phyloP scores from a whole-genome alignment of 2,113 vertebrate genomes.

The Cinclus mexicanus region DNA sequence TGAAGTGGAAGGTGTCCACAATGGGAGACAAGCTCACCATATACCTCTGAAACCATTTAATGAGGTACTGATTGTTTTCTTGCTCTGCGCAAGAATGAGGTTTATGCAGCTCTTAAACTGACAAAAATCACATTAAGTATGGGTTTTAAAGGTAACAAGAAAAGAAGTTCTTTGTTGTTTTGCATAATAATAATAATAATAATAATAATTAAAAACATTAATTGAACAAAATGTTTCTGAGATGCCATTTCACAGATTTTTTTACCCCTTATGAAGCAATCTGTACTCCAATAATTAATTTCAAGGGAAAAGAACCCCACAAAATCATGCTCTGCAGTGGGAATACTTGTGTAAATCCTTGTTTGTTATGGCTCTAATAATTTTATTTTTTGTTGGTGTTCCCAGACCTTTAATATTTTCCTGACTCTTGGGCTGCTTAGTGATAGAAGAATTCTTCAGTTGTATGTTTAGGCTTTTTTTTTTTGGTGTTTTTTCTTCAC shows the following conservation, averaged over 20 bases:
- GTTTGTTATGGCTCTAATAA: not conserved
- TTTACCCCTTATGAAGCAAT: not conserved
- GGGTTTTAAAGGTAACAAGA: not conserved
- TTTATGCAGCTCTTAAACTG: not conserved
- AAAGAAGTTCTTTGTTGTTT: not conserved
- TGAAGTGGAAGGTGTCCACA: not conserved
- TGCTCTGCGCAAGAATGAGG: not conserved
- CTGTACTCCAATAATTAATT: not conserved
- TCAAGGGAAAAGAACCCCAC: not conserved
- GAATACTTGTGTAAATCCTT: not conserved
- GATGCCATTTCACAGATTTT: not conserved
- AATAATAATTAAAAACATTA: not conserved
- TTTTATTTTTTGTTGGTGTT: accelerated
- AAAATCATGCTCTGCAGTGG: no score
- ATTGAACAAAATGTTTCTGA: not conserved
- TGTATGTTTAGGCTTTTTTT: not conserved
- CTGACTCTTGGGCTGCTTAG: not conserved
- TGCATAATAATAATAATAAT: not conserved
- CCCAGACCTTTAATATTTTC: not conserved
- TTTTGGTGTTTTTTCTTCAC: not conserved
- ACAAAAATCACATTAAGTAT: not conserved
- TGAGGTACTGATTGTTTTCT: not conserved
- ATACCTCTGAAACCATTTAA: not conserved
- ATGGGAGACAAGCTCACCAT: not conserved
- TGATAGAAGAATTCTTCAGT: not conserved